Evolutionary conservation across 1,140 invertebrate species (phyloP).

Genomic region (Lepidostoma basale): DNA sequence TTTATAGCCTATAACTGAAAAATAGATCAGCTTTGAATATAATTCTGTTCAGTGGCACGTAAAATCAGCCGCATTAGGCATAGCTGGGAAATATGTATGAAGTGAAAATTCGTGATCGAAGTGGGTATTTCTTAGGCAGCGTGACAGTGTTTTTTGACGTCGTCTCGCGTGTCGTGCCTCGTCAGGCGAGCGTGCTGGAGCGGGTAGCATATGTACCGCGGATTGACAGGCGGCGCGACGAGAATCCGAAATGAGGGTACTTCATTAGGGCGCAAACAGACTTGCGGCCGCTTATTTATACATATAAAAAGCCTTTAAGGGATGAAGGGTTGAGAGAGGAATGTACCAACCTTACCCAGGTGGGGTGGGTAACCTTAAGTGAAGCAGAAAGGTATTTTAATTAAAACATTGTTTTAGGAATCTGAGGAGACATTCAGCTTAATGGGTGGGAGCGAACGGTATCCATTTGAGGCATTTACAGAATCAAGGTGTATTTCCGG

Average conservation of each 20-base stretch:
- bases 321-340: constrained; percentile 1
- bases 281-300: constrained; percentile 39
- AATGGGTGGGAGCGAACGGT: background rate
- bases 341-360: constrained; percentile 11
- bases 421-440: constrained; percentile 12
- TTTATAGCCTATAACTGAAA: too few species aligned
- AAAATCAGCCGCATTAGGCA: too few species aligned
- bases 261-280: constrained; percentile 40
- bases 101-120: too few species aligned
- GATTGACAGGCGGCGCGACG: constrained; percentile 15
- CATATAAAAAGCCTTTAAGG: constrained; percentile 34
- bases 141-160: constrained; percentile 2
- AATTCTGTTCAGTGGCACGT: too few species aligned
- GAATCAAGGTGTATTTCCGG: constrained; percentile 2
- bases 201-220: constrained; percentile 19
- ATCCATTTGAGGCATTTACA: background rate
- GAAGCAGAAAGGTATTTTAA: constrained; percentile 22
- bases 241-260: constrained; percentile 39
- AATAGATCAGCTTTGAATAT: too few species aligned
- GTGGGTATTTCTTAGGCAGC: too few species aligned
- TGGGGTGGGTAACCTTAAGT: constrained; percentile 15
- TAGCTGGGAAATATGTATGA: too few species aligned
- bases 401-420: constrained; percentile 28
- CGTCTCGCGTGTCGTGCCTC: background rate
- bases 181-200: background rate